Evolutionary conservation across 2,113 vertebrate genomes (phyloP).

Genomic region (Paramisgurnus dabryanus): DNA sequence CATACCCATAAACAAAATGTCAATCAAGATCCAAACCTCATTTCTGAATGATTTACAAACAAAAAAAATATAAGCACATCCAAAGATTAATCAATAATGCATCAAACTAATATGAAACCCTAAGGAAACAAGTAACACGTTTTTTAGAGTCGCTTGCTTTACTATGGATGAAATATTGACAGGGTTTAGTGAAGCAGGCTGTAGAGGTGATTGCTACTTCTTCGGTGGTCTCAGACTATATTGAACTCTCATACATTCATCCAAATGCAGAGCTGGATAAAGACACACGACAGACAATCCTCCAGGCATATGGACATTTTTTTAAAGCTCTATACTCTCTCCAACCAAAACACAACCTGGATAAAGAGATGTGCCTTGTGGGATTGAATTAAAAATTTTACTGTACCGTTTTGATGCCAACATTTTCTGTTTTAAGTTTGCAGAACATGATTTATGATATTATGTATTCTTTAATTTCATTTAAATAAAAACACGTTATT

Average conservation of each 20-base stretch:
- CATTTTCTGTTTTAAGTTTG: slow-evolving; percentile 58
- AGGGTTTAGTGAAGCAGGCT: slow-evolving; percentile 38
- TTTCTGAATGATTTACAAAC: slow-evolving; percentile 13
- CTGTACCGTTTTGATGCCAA: slow-evolving; percentile 44
- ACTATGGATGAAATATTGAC: slow-evolving; percentile 50
- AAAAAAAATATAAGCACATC: slow-evolving; percentile 18
- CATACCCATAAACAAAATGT: background rate
- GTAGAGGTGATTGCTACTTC: slow-evolving; percentile 7
- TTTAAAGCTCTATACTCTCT: slow-evolving; percentile 30
- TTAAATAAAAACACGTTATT: slow-evolving; percentile 40
- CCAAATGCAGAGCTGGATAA: slow-evolving; percentile 50
- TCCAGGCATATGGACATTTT: background rate
- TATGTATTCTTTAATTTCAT: slow-evolving; percentile 49
- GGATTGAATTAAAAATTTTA: slow-evolving; percentile 65
- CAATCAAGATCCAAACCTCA: background rate
- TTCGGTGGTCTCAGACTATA: slow-evolving; percentile 24
- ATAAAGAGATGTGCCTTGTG: slow-evolving; percentile 52
- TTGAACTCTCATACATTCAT: background rate
- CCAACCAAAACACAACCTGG: slow-evolving; percentile 52
- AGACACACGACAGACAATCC: slow-evolving; percentile 26
- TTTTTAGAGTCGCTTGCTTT: slow-evolving; percentile 27
- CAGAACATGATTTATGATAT: slow-evolving; percentile 53
- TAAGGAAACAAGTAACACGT: slow-evolving; percentile 39
- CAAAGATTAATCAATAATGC: slow-evolving; percentile 50
- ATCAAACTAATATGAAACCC: slow-evolving; percentile 41